These are phyloP conservation scores for Phania funesta DNA, from an alignment of 2,888 invertebrate genomes.

Conservation along the genomic window DNA sequence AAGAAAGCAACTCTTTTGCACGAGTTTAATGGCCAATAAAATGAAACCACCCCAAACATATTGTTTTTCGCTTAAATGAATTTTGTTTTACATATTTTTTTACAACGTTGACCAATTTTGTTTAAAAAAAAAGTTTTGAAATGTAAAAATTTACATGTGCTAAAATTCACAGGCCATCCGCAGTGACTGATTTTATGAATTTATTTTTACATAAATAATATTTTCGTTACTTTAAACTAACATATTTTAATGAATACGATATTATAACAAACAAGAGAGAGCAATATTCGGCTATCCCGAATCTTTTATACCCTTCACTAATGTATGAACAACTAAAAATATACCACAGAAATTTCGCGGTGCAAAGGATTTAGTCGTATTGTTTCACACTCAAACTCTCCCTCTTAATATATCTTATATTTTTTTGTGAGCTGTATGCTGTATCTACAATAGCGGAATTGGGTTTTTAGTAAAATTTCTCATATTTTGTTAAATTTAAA, in stretches of 20 bases:
- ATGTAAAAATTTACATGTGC: slow-evolving; percentile 68
- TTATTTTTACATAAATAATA: neutral
- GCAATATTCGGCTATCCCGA: no score
- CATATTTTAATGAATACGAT: slow-evolving; percentile 7
- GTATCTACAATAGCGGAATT: no score
- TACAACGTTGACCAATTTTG: slow-evolving; percentile 58
- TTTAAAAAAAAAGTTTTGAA: slow-evolving; percentile 3
- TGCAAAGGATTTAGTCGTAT: no score
- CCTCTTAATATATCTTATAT: no score
- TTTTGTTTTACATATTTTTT: slow-evolving; percentile 47
- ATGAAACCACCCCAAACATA: slow-evolving; percentile 20
- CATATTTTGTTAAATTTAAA: no score
- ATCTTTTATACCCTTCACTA: no score
- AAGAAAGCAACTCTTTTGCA: neutral
- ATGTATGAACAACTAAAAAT: no score
- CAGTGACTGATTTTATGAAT: slow-evolving; percentile 28
- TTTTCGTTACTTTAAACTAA: neutral
- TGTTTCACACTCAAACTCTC: no score
- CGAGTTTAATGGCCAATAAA: neutral
- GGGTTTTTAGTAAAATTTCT: no score
- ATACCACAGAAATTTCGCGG: no score
- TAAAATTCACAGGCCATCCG: slow-evolving; percentile 69
- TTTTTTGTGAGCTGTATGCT: no score
- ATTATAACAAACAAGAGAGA: no score
- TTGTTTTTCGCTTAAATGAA: slow-evolving; percentile 39